phyloP scores from a whole-genome alignment of 1,140 invertebrate species.

The Drosophila carrolli region DNA sequence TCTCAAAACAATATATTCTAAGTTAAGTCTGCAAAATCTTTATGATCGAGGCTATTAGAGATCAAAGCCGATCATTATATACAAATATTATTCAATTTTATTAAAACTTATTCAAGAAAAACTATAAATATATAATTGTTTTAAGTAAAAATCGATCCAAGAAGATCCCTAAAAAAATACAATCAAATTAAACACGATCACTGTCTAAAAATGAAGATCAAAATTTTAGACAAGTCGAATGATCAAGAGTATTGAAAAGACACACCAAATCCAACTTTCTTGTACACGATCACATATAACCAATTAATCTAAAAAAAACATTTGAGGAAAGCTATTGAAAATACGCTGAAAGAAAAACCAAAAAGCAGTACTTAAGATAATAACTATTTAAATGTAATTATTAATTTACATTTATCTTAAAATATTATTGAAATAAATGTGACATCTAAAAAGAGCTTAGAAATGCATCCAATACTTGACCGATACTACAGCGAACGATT shows the following conservation, averaged over 20 bases:
- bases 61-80: constrained; percentile 5
- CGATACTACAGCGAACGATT: constrained; percentile 11
- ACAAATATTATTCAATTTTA: not conserved
- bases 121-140: not conserved
- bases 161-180: not conserved
- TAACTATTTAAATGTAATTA: not conserved
- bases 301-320: not conserved
- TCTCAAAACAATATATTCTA: constrained; percentile 4
- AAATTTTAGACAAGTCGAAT: not conserved
- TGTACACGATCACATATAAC: not conserved
- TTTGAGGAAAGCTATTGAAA: constrained; percentile 7
- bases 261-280: not conserved
- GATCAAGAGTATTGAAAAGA: not conserved
- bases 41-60: not conserved
- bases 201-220: not conserved
- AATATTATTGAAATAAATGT: not conserved
- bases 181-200: not conserved
- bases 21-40: not conserved
- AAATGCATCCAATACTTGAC: constrained; percentile 28
- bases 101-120: not conserved
- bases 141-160: not conserved
- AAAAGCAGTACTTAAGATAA: not conserved
- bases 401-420: not conserved
- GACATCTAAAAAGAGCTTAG: not conserved
- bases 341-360: not conserved